A percentile compares a stretch with the other conserved stretches of the same genome.
phyloP scores from a whole-genome alignment of 2,888 invertebrate species.

The Metalampra italica region DNA sequence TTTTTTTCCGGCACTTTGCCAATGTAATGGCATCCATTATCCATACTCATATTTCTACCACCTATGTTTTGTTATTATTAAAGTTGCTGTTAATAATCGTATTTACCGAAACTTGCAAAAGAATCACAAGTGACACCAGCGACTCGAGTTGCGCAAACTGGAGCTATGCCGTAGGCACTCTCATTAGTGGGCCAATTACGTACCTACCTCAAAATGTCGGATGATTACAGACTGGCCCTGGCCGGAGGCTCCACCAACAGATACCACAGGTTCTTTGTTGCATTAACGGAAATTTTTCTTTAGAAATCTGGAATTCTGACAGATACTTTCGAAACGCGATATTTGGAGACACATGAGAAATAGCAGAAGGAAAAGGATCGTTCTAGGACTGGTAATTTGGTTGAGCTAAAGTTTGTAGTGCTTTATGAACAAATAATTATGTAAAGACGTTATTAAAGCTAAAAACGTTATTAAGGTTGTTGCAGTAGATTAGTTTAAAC shows the following conservation, averaged over 20 bases:
- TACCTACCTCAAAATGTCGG: constrained; percentile 64
- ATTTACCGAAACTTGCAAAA: constrained; percentile 10
- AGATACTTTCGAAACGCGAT: constrained; percentile 17
- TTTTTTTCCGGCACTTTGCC: neutral
- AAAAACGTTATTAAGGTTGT: too few relatives aligned
- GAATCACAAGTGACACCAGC: constrained; percentile 52
- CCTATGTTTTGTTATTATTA: constrained; percentile 1
- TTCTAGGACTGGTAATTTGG: too few relatives aligned
- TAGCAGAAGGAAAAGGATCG: too few relatives aligned
- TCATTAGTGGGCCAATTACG: constrained; percentile 72
- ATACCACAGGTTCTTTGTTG: constrained; percentile 58
- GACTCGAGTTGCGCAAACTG: constrained; percentile 67
- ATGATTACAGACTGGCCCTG: constrained; percentile 59
- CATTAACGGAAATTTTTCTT: constrained; percentile 36
- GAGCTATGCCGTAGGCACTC: constrained; percentile 60
- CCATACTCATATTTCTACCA: neutral
- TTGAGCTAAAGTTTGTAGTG: too few relatives aligned
- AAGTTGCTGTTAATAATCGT: constrained; percentile 5
- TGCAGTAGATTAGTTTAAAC: too few relatives aligned
- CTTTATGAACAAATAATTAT: too few relatives aligned
- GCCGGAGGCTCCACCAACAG: constrained; percentile 59
- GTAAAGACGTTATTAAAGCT: too few relatives aligned
- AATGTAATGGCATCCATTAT: neutral
- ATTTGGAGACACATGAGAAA: constrained; percentile 19
- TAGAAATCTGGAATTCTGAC: constrained; percentile 42